Percentiles rank a stretch among this genome's conserved stretches.
Conservation (phyloP, 2,113 vertebrate species). For the Ptyas mucosa region DNA sequence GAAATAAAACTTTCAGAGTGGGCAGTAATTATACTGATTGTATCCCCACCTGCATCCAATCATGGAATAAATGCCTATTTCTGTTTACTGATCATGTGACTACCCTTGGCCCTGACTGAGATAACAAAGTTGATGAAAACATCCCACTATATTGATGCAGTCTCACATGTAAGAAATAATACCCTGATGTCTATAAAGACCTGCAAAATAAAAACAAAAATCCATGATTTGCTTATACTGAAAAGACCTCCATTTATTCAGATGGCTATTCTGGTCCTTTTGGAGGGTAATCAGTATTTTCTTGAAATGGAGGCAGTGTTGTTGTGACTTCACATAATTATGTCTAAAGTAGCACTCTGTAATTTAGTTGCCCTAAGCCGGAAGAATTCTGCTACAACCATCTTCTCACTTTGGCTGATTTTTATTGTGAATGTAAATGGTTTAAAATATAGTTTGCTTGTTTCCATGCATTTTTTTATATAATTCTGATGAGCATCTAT, state of each 20-base stretch:
- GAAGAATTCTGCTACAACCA: not conserved
- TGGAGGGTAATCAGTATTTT: slow-evolving; percentile 25
- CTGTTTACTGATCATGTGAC: not conserved
- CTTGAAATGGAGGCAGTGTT: not conserved
- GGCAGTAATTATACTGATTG: not conserved
- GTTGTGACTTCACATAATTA: not conserved
- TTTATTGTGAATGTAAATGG: not conserved
- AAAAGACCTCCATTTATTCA: not conserved
- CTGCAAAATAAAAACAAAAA: slow-evolving; percentile 18
- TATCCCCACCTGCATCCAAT: not conserved
- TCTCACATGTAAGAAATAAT: not conserved
- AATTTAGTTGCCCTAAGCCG: not conserved
- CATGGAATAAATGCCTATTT: not conserved
- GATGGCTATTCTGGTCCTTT: not conserved
- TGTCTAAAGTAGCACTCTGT: not conserved
- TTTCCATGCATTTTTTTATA: not conserved
- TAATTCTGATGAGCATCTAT: not conserved
- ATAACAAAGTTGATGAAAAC: not conserved
- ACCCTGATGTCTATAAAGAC: not conserved
- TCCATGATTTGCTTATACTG: not conserved
- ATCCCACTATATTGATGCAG: not conserved
- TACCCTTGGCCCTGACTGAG: not conserved
- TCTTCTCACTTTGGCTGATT: not conserved
- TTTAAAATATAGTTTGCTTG: not conserved
- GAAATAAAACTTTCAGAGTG: not conserved